Conservation (phyloP, 2,888 invertebrate genomes). For the Andrena marginata region DNA sequence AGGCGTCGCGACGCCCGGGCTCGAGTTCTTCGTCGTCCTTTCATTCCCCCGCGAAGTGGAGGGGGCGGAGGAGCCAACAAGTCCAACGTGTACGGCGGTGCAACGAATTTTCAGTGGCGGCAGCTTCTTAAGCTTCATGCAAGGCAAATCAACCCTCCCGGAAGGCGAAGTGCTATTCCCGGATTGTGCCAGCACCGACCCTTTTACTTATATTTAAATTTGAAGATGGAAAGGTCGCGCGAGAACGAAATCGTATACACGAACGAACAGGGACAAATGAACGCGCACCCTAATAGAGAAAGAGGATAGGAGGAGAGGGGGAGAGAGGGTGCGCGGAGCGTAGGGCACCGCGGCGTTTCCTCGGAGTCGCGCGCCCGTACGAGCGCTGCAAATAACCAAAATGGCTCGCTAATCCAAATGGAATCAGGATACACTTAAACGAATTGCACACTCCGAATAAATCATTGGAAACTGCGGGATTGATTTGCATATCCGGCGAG, state of each 20-base stretch:
- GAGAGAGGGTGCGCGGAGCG: not conserved
- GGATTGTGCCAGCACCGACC: constrained; percentile 79
- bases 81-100: constrained; percentile 59
- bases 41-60: constrained; percentile 40
- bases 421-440: constrained; percentile 85
- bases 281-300: constrained; percentile 13
- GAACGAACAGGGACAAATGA: constrained; percentile 49
- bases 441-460: constrained; percentile 82
- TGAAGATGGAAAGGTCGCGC: constrained; percentile 75
- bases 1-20: constrained; percentile 73
- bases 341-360: not conserved
- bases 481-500: constrained; percentile 83
- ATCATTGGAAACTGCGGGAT: constrained; percentile 82
- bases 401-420: constrained; percentile 78
- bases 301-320: not conserved
- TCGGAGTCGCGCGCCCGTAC: not conserved
- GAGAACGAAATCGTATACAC: constrained; percentile 40
- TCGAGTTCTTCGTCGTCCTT: constrained; percentile 32
- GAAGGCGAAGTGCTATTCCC: constrained; percentile 78
- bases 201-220: constrained; percentile 84
- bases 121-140: constrained; percentile 82
- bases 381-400: constrained; percentile 56
- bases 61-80: constrained; percentile 9
- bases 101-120: constrained; percentile 75
- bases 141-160: constrained; percentile 83